Evolutionary conservation across 2,888 invertebrate species (phyloP), one percentile per base, ranked within the genome.

Genomic region (Osedax frankpressi): DNA sequence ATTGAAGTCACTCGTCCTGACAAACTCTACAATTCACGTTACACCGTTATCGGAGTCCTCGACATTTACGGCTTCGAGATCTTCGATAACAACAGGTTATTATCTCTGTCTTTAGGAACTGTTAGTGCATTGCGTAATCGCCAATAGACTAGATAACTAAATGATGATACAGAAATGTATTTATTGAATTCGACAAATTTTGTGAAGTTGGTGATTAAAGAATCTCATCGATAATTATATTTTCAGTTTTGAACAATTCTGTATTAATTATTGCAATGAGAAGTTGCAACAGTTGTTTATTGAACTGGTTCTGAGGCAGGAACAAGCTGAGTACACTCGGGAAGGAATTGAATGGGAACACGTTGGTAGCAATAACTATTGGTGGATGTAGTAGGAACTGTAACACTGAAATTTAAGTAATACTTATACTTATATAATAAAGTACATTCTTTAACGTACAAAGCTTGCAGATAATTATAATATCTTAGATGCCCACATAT

Each of bases 61-160:
- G 97, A 98, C 82, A 98, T 98, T 81, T 98, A 97, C 84, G 97
- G 97, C 26, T 98, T 97, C 85, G 97, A 98, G 87, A 94, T 97
- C 78, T 95, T 98, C 85, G 94, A 95, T 79, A 89, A 89, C 29
- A 97, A 97, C 86, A 94, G 93, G 86, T 95, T 73, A 75, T 24
- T n/a, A n/a, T n/a, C n/a, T n/a, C n/a, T 24, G 11, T 67, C 24
- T 11, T 14, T 59, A 19, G 14, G 59, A 59, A 14, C 19, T 59
- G 14, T 59, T 19, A 19, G 59, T n/a, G n/a, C n/a, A n/a, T n/a
- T n/a, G n/a, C n/a, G n/a, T n/a, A n/a, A n/a, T n/a, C n/a, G n/a
- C n/a, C n/a, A n/a, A n/a, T n/a, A n/a, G n/a, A n/a, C n/a, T n/a
- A n/a, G n/a, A n/a, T n/a, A n/a, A n/a, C n/a, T n/a, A n/a, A n/a